Evolutionary conservation across 2,113 vertebrate species (phyloP), one percentile per base, ranked within the genome.

Genomic region (Neolamprologus sp.): DNA sequence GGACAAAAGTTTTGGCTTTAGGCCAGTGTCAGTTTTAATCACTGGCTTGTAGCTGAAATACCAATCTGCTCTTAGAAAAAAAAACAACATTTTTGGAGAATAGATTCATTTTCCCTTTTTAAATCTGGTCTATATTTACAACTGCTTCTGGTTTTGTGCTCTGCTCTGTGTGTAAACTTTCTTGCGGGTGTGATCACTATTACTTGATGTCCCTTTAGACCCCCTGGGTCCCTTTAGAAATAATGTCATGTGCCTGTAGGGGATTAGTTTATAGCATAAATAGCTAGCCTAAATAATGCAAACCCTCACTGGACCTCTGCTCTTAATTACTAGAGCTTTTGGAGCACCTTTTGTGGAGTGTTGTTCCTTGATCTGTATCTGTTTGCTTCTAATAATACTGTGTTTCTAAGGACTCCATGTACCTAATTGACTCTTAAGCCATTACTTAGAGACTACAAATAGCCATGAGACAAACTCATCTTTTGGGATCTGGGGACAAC

Each of bases 371-470:
- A 82, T 89, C 86, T 90, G 81, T 90, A 16, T 89, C 58, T 95
- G 93, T 95, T 96, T 95, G 95, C 90, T 89, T 91, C 94, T 94
- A 93, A 91, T 90, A 88, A 85, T 93, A 88, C 13, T 7, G 58
- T 73, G 92, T 93, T 89, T 91, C 92, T 83, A 92, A 91, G 87
- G 86, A 79, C 87, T 57, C 11, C 3, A 2, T 21, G 81, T 80
- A 65, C 54, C 87, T 94, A 93, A 95, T 88, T 91, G 89, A 92
- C 90, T 92, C 87, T 91, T 49, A 73, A 86, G 73, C 60, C 90
- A 93, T 95, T 88, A 92, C 85, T 88, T 91, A 93, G 85, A 88
- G 35, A 65, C n/a, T 35, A 37, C 65, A 88, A 54, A 81, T 54
- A 84, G 89, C 58, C 88, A 65, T 3, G 82, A 94, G 91, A 93